phyloP scores from a whole-genome alignment of 1,140 invertebrate species.

The Pentalonia nigronervosa region DNA sequence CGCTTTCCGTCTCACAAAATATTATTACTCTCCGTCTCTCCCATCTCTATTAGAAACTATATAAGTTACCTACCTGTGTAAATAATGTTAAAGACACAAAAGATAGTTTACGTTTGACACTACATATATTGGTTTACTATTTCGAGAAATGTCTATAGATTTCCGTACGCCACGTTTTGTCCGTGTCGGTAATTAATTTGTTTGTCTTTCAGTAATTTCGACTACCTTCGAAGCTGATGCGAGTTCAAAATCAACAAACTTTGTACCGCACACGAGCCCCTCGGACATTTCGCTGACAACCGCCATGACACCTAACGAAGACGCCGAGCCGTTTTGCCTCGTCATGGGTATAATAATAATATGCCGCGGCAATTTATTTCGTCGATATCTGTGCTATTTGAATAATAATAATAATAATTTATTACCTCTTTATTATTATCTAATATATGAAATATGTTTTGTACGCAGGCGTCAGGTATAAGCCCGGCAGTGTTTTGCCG shows the following conservation, averaged over 20 bases:
- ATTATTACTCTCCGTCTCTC: too few relatives aligned
- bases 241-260: neutral
- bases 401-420: neutral
- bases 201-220: neutral
- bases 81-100: too few relatives aligned
- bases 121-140: neutral
- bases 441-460: neutral
- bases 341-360: constrained; percentile 36
- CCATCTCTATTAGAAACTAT: too few relatives aligned
- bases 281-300: neutral
- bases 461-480: constrained; percentile 69
- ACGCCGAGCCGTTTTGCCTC: constrained; percentile 35
- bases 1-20: too few relatives aligned
- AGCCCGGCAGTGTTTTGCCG: constrained; percentile 71
- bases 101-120: neutral
- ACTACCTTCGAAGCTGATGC: neutral
- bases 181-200: too few relatives aligned
- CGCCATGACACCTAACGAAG: neutral
- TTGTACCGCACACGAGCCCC: neutral
- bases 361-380: neutral
- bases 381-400: neutral
- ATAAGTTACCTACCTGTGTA: too few relatives aligned
- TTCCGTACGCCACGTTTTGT: neutral
- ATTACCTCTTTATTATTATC: neutral
- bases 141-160: neutral